These are phyloP conservation scores for Pygocentrus nattereri DNA, from an alignment of 2,797 vertebrate genomes.

Conservation along the genomic window DNA sequence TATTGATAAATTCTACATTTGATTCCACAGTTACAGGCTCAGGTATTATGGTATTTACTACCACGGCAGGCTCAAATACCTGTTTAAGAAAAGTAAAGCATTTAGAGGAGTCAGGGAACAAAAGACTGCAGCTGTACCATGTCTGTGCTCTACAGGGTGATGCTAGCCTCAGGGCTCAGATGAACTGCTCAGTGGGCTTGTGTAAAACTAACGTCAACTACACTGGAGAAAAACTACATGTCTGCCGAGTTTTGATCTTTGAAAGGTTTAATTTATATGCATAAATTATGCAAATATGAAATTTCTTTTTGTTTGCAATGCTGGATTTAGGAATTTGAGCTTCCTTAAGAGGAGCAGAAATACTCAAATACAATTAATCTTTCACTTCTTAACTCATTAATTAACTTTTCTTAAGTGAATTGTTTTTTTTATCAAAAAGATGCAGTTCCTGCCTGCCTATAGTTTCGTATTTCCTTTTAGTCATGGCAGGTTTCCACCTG, in stretches of 20 bases:
- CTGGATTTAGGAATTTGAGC: not conserved
- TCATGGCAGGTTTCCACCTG: too few relatives aligned
- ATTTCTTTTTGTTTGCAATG: not conserved
- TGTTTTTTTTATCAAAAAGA: too few relatives aligned
- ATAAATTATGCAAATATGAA: too few relatives aligned
- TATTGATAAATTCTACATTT: not conserved
- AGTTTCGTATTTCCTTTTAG: too few relatives aligned
- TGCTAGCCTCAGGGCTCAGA: not conserved
- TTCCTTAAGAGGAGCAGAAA: too few relatives aligned
- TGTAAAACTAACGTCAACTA: not conserved
- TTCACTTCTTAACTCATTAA: too few relatives aligned
- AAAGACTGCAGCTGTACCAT: not conserved
- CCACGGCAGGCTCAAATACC: not conserved
- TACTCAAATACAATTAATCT: too few relatives aligned
- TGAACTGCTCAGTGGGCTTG: not conserved
- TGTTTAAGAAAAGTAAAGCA: not conserved
- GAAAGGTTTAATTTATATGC: too few relatives aligned
- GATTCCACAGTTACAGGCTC: not conserved
- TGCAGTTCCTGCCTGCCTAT: too few relatives aligned
- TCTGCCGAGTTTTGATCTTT: too few relatives aligned
- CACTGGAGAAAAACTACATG: not conserved
- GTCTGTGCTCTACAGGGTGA: not conserved
- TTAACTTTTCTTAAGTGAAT: too few relatives aligned
- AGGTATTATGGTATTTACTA: not conserved
- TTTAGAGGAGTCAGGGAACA: not conserved